Percentiles rank a stretch among this genome's conserved stretches.
Evolutionary conservation across 2,113 vertebrate species (phyloP).

Genomic region (Pelecanoides urinatrix): DNA sequence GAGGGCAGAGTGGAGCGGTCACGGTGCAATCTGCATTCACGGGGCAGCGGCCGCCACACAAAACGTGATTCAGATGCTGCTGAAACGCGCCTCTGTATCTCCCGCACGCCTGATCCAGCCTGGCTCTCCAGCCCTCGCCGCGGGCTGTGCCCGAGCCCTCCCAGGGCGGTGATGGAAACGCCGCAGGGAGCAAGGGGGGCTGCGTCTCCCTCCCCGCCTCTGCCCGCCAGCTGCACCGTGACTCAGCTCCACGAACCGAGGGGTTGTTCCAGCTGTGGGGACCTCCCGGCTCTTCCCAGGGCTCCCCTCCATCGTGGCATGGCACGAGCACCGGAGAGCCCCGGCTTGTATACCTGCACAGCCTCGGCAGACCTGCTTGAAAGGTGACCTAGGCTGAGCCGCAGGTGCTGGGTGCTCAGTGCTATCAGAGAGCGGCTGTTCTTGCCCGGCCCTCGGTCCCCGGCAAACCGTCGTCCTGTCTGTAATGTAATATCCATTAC

Average conservation of each 20-base stretch:
- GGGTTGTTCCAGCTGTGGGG: background rate
- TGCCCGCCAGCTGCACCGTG: rapidly evolving
- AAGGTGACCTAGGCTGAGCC: background rate
- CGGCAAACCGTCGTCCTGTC: background rate
- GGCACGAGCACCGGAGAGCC: rapidly evolving
- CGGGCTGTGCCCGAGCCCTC: rapidly evolving
- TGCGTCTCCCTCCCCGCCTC: background rate
- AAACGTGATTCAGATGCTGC: background rate
- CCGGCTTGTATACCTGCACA: rapidly evolving
- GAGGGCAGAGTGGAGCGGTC: background rate
- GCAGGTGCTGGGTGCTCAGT: background rate
- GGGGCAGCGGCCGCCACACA: rapidly evolving
- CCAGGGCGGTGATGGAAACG: background rate
- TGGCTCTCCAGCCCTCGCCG: rapidly evolving
- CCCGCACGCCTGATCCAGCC: background rate
- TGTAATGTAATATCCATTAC: conserved; percentile 26
- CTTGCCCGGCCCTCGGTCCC: background rate
- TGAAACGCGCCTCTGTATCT: rapidly evolving
- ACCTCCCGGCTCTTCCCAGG: background rate
- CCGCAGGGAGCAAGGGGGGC: rapidly evolving
- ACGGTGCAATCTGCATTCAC: rapidly evolving
- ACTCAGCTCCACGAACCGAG: background rate
- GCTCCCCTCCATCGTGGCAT: background rate
- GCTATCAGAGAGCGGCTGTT: background rate
- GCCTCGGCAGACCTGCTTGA: background rate